Base-by-base conservation (phyloP, 2,113 vertebrate species). In the Dicaeum eximium region DNA sequence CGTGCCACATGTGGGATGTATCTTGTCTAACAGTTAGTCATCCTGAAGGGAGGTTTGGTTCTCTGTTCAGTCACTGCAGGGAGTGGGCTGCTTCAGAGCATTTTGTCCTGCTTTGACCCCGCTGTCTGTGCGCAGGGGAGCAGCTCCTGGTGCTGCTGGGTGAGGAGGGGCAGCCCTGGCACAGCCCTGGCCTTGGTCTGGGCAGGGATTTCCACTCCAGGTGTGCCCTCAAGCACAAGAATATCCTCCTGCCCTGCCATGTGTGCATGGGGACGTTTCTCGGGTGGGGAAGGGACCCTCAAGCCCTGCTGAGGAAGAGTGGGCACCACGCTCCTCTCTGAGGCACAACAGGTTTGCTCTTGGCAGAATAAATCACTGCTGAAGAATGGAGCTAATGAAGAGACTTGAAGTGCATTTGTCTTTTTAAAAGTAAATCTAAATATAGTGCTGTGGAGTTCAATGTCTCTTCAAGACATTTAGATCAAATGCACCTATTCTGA, bases 391-490 rank as follows among this genome's bases (percentile, higher is more conserved):
- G 45, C 38, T 94, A 75, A 93, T 80, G 77, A 93, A 93, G 78
- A 70, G 79, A 42, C 83, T 11, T 90, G 66, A 89, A 91, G 83
- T 88, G 78, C 71, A 69, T 88, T 96, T 95, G 73, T 93, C 70
- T 51, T 92, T 89, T 85, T 84, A 91, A 91, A 95, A 93, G 48
- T 31, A 64, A 84, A 11, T 69, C 93, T 96, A 95, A 92, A 96
- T 96, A 91, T 91, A 94, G 88, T 62, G 31, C 71, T 0, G 2
- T 73, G 66, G 86, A 92, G 91, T 92, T 95, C 86, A 78, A 11
- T 51, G 10, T 92, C 80, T 86, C 70, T 91, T 58, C 0, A n/a
- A 84, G 80, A 83, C 1, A 2, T 79, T 94, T 75, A 94, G 81
- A 93, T 93, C 81, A 93, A 92, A 91, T 35, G 40, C 72, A 54